phyloP scores from a whole-genome alignment of 2,797 vertebrate genomes.

The Galaxias olidus region DNA sequence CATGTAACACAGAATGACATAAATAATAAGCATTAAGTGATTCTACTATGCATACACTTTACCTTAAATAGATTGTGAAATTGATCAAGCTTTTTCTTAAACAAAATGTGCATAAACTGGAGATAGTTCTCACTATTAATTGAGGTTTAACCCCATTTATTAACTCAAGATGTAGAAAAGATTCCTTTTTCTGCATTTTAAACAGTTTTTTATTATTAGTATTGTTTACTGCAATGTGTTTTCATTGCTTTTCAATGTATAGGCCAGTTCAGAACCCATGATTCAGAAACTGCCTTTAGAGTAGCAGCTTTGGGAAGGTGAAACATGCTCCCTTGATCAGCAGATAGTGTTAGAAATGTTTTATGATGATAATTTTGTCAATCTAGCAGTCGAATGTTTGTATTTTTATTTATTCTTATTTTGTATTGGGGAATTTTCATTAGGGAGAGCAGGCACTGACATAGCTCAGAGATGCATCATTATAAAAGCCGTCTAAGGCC shows the following conservation, averaged over 20 bases:
- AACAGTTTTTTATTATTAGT: too few relatives aligned
- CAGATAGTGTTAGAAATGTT: constrained; percentile 39
- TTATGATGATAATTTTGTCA: constrained; percentile 78
- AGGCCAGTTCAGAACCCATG: constrained; percentile 35
- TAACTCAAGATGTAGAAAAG: constrained; percentile 59
- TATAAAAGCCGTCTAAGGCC: constrained; percentile 80
- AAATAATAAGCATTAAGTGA: too few relatives aligned
- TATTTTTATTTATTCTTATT: constrained; percentile 77
- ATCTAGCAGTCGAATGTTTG: constrained; percentile 77
- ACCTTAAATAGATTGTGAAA: too few relatives aligned
- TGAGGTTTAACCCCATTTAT: constrained; percentile 60
- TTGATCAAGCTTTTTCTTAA: not conserved
- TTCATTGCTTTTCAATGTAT: constrained; percentile 68
- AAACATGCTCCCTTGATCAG: constrained; percentile 47
- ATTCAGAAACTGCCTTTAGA: constrained; percentile 57
- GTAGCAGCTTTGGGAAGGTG: constrained; percentile 32
- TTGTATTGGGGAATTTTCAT: constrained; percentile 88
- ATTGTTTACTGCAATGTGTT: constrained; percentile 44
- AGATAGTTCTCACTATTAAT: constrained; percentile 56
- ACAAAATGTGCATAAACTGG: constrained; percentile 30
- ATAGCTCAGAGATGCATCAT: constrained; percentile 86
- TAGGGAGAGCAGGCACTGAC: constrained; percentile 73
- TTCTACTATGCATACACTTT: too few relatives aligned
- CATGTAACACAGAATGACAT: not conserved
- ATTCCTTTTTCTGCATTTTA: constrained; percentile 62